Evolutionary conservation across 2,797 vertebrate genomes (phyloP).

Genomic region (Orientallactaga sibirica): DNA sequence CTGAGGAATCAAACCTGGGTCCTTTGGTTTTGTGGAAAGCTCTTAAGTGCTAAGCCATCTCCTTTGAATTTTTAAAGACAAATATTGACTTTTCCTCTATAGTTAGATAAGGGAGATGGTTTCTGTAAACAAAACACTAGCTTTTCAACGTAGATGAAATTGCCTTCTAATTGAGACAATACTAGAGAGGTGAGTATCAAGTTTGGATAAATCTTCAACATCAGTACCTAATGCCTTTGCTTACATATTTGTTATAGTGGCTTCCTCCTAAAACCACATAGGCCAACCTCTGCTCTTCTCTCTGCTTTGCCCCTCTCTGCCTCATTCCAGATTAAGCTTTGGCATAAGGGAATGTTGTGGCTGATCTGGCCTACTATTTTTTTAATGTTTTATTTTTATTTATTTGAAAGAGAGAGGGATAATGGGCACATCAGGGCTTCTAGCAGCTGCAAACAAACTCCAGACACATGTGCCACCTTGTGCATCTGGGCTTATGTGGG

Average conservation of each 20-base stretch:
- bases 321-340: background rate
- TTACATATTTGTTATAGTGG: background rate
- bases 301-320: too few species aligned
- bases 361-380: background rate
- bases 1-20: too few species aligned
- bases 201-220: background rate
- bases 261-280: background rate
- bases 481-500: too few species aligned
- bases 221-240: background rate
- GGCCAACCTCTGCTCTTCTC: background rate
- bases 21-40: too few species aligned
- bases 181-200: background rate
- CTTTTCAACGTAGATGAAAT: background rate
- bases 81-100: background rate
- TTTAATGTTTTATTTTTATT: too few species aligned
- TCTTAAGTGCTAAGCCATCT: background rate
- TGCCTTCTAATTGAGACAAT: background rate
- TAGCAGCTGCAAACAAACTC: too few species aligned
- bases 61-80: background rate
- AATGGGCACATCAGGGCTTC: too few species aligned
- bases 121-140: background rate
- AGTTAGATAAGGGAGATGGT: background rate
- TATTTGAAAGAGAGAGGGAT: too few species aligned
- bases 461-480: too few species aligned
- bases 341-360: background rate